A percentile compares a stretch with the other conserved stretches of the same genome.
phyloP scores from a whole-genome alignment of 2,888 invertebrate species.

The Hyposoter didymator region DNA sequence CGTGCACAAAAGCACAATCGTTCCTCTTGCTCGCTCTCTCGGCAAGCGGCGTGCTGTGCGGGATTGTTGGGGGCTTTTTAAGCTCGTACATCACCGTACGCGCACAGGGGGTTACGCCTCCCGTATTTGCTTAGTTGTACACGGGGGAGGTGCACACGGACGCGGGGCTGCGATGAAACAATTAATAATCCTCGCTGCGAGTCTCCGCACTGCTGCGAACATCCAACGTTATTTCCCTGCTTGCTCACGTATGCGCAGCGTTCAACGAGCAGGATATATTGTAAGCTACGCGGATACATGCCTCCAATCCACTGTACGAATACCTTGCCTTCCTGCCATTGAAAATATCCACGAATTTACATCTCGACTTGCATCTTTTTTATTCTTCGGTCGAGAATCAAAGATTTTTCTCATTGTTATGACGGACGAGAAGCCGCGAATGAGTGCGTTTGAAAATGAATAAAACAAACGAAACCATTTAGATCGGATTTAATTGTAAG shows the following conservation, averaged over 20 bases:
- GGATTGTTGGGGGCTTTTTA: slow-evolving; percentile 80
- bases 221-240: slow-evolving; percentile 23
- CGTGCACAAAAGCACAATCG: slow-evolving; percentile 70
- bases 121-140: slow-evolving; percentile 83
- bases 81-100: slow-evolving; percentile 82
- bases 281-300: neutral
- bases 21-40: slow-evolving; percentile 41
- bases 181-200: slow-evolving; percentile 79
- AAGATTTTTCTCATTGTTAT: neutral
- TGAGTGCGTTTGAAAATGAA: neutral
- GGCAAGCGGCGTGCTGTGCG: slow-evolving; percentile 55
- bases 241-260: neutral
- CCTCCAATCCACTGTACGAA: neutral
- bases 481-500: neutral
- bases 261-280: neutral
- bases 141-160: slow-evolving; percentile 79
- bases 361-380: neutral
- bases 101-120: slow-evolving; percentile 80
- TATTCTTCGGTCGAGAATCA: neutral
- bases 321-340: neutral
- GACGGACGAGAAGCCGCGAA: neutral
- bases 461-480: neutral
- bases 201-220: slow-evolving; percentile 27
- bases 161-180: slow-evolving; percentile 82
- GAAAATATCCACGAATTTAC: neutral